A percentile compares a stretch with the other conserved stretches of the same genome.
Evolutionary conservation across 2,113 vertebrate species (phyloP).

Genomic region (Melanerpes formicivorus): DNA sequence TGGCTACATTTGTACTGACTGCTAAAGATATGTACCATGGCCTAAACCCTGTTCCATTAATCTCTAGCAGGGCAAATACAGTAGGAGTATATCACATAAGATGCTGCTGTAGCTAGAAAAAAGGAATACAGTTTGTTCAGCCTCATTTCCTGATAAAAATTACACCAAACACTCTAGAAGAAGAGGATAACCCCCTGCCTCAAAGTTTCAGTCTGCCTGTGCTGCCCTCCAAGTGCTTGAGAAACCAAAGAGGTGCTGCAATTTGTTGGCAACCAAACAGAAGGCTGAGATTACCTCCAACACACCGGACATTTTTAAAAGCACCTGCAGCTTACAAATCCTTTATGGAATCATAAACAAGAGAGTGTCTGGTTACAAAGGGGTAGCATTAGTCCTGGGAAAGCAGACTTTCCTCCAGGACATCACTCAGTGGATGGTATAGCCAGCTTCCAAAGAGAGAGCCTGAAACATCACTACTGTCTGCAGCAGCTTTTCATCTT

Average conservation of each 20-base stretch:
- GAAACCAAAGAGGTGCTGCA: neutral
- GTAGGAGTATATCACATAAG: neutral
- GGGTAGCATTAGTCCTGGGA: neutral
- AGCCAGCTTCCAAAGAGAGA: accelerated
- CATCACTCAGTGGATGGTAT: neutral
- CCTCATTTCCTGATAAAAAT: neutral
- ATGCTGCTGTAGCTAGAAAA: neutral
- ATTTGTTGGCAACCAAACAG: accelerated
- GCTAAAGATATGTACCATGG: neutral
- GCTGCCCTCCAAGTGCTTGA: neutral
- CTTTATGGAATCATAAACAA: neutral
- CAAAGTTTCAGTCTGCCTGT: neutral
- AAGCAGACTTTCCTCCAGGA: neutral
- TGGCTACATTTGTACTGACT: neutral
- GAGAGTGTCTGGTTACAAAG: neutral
- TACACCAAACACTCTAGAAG: neutral
- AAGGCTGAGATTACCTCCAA: conserved; percentile 5
- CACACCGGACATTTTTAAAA: accelerated
- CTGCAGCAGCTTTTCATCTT: neutral
- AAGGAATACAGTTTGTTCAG: neutral
- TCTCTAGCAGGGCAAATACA: neutral
- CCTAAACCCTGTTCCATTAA: neutral
- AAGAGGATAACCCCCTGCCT: neutral
- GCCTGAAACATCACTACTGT: neutral
- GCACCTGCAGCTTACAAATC: neutral